Percentiles rank a stretch among this genome's conserved stretches.
Evolutionary conservation across 2,113 vertebrate genomes (phyloP).

Genomic region (Poecilia latipinna): DNA sequence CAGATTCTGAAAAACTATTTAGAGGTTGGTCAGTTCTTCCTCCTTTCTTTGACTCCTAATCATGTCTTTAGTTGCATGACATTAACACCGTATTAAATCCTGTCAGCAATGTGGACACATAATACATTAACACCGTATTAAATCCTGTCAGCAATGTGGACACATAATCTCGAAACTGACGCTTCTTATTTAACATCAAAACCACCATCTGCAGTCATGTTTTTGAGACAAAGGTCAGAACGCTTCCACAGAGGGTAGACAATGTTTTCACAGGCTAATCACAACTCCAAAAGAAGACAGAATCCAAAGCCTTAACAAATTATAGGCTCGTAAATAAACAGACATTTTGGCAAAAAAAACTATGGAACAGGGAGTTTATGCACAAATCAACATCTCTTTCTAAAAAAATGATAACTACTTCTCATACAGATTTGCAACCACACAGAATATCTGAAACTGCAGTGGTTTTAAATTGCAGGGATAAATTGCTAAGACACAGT

Average conservation of each 20-base stretch:
- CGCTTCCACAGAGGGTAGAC: not conserved
- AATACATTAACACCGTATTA: not conserved
- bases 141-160: not conserved
- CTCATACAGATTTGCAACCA: not conserved
- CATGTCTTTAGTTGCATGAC: not conserved
- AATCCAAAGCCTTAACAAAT: not conserved
- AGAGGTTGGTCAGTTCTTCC: not conserved
- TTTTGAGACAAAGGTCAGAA: constrained; percentile 10
- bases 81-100: not conserved
- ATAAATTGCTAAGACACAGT: too few relatives aligned
- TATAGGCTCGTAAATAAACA: not conserved
- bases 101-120: not conserved
- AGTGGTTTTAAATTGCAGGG: too few relatives aligned
- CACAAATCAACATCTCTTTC: not conserved
- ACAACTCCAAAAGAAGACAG: not conserved
- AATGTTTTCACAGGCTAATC: constrained; percentile 5
- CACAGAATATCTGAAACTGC: too few relatives aligned
- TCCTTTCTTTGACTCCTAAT: not conserved
- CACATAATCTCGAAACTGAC: not conserved
- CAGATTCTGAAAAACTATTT: not conserved
- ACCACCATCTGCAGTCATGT: not conserved
- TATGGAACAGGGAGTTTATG: not conserved
- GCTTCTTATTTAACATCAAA: not conserved
- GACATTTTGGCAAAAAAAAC: not conserved
- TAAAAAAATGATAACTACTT: not conserved